Evolutionary conservation across 2,797 vertebrate genomes (phyloP).

Genomic region (Onychomys torridus): DNA sequence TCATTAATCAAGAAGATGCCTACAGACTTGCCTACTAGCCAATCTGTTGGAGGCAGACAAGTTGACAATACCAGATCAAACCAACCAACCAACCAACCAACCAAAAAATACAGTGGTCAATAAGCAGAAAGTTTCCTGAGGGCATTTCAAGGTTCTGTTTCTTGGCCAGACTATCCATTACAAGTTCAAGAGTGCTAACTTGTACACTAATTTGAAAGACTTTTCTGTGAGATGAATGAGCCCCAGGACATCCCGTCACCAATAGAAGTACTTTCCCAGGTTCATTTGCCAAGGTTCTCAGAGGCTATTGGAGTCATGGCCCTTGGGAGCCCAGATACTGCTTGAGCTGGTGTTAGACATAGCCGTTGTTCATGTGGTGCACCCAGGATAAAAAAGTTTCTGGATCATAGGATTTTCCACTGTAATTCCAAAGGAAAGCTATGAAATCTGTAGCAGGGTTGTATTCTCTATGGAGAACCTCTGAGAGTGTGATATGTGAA

Average conservation of each 20-base stretch:
- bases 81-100: neutral
- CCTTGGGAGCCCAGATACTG: neutral
- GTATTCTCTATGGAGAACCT: neutral
- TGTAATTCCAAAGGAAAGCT: neutral
- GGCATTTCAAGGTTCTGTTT: neutral
- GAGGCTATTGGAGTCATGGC: neutral
- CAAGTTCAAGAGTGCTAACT: neutral
- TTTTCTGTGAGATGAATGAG: neutral
- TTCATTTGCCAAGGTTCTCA: neutral
- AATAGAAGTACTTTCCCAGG: too few relatives aligned
- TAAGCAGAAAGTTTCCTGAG: neutral
- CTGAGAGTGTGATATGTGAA: neutral
- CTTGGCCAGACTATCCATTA: neutral
- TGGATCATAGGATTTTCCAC: neutral
- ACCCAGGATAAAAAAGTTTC: neutral
- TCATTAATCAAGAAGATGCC: neutral
- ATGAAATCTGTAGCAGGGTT: neutral
- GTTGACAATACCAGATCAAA: neutral
- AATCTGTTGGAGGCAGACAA: neutral
- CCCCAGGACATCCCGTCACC: neutral
- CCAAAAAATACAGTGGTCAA: neutral
- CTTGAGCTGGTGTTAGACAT: neutral
- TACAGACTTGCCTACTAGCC: neutral
- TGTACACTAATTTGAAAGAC: neutral
- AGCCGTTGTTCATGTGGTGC: neutral